Evolutionary conservation across 1,140 invertebrate species (phyloP).

Genomic region (Thaumetopoea pityocampa): DNA sequence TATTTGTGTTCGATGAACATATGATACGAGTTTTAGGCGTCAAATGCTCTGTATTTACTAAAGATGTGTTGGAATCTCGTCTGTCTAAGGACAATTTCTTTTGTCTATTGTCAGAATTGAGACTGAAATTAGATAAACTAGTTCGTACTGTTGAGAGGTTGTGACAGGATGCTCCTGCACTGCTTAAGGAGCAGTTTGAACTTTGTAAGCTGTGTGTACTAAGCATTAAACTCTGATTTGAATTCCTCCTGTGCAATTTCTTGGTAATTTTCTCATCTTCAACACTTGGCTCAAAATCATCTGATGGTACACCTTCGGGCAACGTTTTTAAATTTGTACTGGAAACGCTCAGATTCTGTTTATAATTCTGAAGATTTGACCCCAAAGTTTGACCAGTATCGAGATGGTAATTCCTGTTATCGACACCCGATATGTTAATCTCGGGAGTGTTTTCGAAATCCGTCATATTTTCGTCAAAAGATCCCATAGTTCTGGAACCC

Average conservation of each 20-base stretch:
- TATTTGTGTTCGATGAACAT: conserved; percentile 57
- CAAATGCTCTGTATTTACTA: conserved; percentile 77
- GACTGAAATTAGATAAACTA: conserved; percentile 71
- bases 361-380: conserved; percentile 69
- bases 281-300: conserved; percentile 76
- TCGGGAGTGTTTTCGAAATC: conserved; percentile 53
- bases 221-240: conserved; percentile 91
- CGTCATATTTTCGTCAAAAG: conserved; percentile 70
- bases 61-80: conserved; percentile 90
- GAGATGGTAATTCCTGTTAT: conserved; percentile 30
- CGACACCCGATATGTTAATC: conserved; percentile 47
- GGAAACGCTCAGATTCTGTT: conserved; percentile 75
- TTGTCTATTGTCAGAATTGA: conserved; percentile 59
- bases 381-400: conserved; percentile 53
- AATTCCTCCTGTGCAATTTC: conserved; percentile 84
- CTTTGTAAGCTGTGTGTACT: conserved; percentile 71
- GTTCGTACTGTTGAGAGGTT: conserved; percentile 64
- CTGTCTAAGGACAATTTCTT: conserved; percentile 83
- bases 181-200: conserved; percentile 68
- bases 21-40: conserved; percentile 56
- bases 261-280: conserved; percentile 65
- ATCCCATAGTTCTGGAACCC: conserved; percentile 64
- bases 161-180: conserved; percentile 64
- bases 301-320: conserved; percentile 80
- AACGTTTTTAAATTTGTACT: conserved; percentile 80